Evolutionary conservation across 1,140 invertebrate genomes (phyloP).

Genomic region (Camponotus pennsylvanicus): DNA sequence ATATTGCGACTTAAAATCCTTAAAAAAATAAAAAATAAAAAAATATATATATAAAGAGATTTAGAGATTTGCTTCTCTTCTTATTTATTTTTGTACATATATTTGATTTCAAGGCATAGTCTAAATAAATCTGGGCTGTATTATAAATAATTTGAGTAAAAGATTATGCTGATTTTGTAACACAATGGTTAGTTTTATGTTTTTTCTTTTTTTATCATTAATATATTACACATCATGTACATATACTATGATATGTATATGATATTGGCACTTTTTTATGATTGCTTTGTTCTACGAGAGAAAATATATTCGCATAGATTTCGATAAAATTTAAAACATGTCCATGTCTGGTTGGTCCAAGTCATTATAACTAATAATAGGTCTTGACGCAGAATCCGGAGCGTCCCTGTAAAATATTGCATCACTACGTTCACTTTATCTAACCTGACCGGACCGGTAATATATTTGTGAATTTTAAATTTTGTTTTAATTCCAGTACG

Average conservation of each 20-base stretch:
- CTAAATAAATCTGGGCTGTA: constrained; percentile 24
- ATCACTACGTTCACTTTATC: constrained; percentile 51
- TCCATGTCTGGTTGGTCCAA: constrained; percentile 93
- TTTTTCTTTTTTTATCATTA: constrained; percentile 16
- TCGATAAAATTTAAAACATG: constrained; percentile 87
- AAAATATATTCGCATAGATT: constrained; percentile 32
- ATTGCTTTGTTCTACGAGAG: background rate
- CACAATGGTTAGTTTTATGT: constrained; percentile 40
- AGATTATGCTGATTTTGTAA: constrained; percentile 74
- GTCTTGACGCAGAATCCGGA: constrained; percentile 88
- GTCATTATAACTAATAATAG: constrained; percentile 93
- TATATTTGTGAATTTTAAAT: constrained; percentile 11
- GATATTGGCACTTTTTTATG: background rate
- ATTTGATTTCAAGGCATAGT: constrained; percentile 22
- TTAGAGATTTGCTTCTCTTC: background rate
- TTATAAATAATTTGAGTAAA: constrained; percentile 8
- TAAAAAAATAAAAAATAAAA: background rate
- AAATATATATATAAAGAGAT: background rate
- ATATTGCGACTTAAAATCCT: background rate
- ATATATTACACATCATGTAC: constrained; percentile 54
- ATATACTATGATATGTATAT: background rate
- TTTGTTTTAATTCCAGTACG: background rate
- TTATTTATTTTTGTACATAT: background rate
- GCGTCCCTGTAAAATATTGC: constrained; percentile 87
- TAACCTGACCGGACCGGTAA: background rate